These are phyloP conservation scores for Dione vanillae DNA, from an alignment of 2,888 invertebrate species.

Conservation along the genomic window DNA sequence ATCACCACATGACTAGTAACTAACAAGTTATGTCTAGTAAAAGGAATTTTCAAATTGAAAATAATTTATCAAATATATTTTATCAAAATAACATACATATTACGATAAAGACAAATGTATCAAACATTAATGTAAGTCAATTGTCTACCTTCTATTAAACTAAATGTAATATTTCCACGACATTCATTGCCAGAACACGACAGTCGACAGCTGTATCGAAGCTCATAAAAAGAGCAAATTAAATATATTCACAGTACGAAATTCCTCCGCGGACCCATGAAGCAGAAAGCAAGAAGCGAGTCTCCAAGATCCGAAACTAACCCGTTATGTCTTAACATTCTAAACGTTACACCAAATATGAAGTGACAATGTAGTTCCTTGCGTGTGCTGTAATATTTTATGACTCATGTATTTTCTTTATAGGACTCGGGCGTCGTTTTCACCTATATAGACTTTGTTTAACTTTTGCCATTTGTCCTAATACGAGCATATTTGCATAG, in stretches of 20 bases:
- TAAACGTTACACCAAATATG: slow-evolving; percentile 54
- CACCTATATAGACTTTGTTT: neutral
- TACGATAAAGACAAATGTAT: no score
- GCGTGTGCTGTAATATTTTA: slow-evolving; percentile 35
- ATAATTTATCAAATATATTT: no score
- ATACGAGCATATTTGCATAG: neutral
- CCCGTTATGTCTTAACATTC: slow-evolving; percentile 57
- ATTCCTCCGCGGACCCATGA: slow-evolving; percentile 58
- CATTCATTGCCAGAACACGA: slow-evolving; percentile 66
- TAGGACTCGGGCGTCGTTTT: neutral
- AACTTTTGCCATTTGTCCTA: no score
- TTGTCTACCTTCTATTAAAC: no score
- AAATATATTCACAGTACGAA: slow-evolving; percentile 67
- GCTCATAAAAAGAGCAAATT: slow-evolving; percentile 73
- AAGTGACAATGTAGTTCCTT: slow-evolving; percentile 44
- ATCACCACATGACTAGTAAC: no score
- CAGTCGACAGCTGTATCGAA: slow-evolving; percentile 60
- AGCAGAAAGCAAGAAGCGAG: slow-evolving; percentile 63
- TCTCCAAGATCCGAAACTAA: slow-evolving; percentile 57
- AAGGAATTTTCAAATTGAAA: no score
- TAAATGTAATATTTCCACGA: slow-evolving; percentile 57
- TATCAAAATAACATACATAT: no score
- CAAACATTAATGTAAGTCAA: no score
- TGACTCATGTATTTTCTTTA: slow-evolving; percentile 14
- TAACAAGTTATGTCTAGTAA: no score